These are phyloP conservation scores for Protonemura montana DNA, from an alignment of 2,888 invertebrate species.

Conservation along the genomic window DNA sequence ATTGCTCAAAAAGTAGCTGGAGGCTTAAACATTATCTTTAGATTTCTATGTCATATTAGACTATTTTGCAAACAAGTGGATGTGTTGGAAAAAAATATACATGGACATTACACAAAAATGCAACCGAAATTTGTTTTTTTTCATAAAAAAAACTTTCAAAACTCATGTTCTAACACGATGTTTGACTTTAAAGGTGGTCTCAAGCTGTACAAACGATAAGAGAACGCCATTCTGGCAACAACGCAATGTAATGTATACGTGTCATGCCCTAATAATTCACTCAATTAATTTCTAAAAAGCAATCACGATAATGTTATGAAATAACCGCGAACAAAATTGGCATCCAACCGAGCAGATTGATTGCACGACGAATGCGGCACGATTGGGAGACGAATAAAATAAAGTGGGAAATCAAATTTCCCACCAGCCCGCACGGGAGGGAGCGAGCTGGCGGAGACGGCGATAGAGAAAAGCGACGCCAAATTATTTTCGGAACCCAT, in stretches of 20 bases:
- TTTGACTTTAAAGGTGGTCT: too few relatives aligned
- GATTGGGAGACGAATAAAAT: neutral
- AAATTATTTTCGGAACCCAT: neutral
- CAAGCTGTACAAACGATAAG: too few relatives aligned
- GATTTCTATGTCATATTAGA: too few relatives aligned
- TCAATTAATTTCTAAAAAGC: neutral
- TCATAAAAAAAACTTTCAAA: too few relatives aligned
- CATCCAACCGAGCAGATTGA: neutral
- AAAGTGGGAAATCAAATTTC: slow-evolving; percentile 5
- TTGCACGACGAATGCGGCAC: neutral
- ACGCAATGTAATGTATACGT: neutral
- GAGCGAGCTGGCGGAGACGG: neutral
- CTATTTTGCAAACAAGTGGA: too few relatives aligned
- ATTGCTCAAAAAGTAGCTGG: too few relatives aligned
- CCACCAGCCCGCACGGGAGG: neutral
- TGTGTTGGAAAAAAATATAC: too few relatives aligned
- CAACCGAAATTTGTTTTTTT: too few relatives aligned
- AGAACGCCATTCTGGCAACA: neutral
- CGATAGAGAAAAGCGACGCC: neutral
- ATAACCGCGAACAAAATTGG: neutral
- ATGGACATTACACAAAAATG: too few relatives aligned
- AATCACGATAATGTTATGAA: slow-evolving; percentile 4
- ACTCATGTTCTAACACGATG: too few relatives aligned
- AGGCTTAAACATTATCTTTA: too few relatives aligned
- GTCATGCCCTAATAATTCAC: neutral